phyloP scores from a whole-genome alignment of 1,140 invertebrate genomes.

The Pentalonia nigronervosa region DNA sequence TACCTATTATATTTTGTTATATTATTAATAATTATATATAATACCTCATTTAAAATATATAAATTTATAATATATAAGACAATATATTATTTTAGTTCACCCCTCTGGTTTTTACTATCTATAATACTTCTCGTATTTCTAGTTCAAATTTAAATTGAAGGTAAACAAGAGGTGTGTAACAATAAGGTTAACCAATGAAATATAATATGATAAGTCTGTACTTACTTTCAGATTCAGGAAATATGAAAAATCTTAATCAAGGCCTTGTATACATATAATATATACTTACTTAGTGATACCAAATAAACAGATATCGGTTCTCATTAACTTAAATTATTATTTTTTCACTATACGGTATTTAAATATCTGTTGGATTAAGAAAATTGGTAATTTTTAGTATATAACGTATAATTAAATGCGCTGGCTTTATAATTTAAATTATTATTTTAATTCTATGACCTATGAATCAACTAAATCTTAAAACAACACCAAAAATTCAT shows the following conservation, averaged over 20 bases:
- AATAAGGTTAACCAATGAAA: background rate
- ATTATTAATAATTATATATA: too few species aligned
- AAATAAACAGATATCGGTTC: background rate
- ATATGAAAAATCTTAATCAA: background rate
- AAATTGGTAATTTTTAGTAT: too few species aligned
- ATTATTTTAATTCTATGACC: too few species aligned
- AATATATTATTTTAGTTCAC: background rate
- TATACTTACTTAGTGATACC: background rate
- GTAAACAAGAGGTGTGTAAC: background rate
- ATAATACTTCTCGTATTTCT: background rate
- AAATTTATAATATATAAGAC: too few species aligned
- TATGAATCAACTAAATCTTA: too few species aligned
- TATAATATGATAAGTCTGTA: background rate
- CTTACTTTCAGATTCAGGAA: background rate
- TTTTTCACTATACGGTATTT: too few species aligned
- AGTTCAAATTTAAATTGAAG: background rate
- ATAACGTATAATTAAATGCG: too few species aligned
- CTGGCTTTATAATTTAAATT: too few species aligned
- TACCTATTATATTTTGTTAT: too few species aligned
- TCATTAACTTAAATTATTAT: too few species aligned
- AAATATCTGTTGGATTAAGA: too few species aligned
- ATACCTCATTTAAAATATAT: background rate
- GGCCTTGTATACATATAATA: background rate
- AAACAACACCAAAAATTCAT: too few species aligned
- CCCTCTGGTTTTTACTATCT: background rate